Evolutionary conservation across 2,797 vertebrate genomes (phyloP).

Genomic region (Darevskia mixta): DNA sequence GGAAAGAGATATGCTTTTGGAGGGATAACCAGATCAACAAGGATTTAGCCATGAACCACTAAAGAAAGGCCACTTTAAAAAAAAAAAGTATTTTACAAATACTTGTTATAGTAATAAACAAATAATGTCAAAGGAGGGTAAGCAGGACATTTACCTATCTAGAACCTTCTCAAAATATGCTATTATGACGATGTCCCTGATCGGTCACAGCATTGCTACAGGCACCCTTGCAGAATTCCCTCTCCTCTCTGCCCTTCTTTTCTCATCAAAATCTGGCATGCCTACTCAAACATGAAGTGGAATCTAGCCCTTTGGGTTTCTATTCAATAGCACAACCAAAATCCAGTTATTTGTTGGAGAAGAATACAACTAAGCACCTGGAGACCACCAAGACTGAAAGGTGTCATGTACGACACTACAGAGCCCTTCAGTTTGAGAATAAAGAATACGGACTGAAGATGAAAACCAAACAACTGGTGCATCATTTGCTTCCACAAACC

Average conservation of each 20-base stretch:
- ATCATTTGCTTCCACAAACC: not conserved
- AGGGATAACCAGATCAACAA: constrained; percentile 36
- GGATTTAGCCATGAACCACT: constrained; percentile 40
- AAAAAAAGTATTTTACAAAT: constrained; percentile 23
- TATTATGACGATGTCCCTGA: not conserved
- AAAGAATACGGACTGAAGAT: not conserved
- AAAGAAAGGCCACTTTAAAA: not conserved
- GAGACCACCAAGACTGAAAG: not conserved
- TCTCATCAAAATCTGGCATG: not conserved
- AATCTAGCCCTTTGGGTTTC: not conserved
- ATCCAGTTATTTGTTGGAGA: not conserved
- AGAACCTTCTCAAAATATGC: constrained; percentile 31
- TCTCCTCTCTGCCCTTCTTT: not conserved
- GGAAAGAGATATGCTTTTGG: constrained; percentile 42
- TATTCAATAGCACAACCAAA: not conserved
- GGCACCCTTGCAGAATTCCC: not conserved
- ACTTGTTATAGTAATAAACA: constrained; percentile 30
- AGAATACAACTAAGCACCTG: not conserved
- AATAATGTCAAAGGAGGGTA: constrained; percentile 8
- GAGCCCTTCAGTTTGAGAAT: not conserved
- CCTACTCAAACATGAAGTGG: not conserved
- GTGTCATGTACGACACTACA: not conserved
- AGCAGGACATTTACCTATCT: constrained; percentile 19
- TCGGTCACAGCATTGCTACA: not conserved
- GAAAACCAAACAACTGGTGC: not conserved